A percentile compares a stretch with the other conserved stretches of the same genome.
Conservation (phyloP, 2,888 invertebrate genomes). For the Rambutsinella grinnellia region DNA sequence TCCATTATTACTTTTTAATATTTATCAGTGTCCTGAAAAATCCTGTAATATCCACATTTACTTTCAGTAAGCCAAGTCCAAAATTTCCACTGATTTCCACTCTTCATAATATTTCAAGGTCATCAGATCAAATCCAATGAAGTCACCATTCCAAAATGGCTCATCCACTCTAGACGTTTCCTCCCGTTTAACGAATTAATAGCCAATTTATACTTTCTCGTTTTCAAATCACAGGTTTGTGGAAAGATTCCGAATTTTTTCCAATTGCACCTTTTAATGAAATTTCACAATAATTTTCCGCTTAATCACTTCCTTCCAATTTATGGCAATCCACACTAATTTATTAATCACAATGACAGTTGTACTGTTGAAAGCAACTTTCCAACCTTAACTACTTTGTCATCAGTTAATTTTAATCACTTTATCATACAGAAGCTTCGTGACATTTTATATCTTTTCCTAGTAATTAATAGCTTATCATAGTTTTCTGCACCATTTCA, state of each 20-base stretch:
- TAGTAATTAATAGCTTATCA: not conserved
- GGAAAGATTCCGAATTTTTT: conserved; percentile 22
- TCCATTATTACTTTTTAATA: too few relatives aligned
- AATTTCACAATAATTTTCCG: not conserved
- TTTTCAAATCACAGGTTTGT: conserved; percentile 28
- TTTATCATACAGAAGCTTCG: too few relatives aligned
- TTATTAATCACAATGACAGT: not conserved
- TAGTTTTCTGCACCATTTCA: not conserved
- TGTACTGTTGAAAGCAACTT: not conserved
- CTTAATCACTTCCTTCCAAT: not conserved
- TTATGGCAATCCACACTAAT: not conserved
- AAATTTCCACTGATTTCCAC: too few relatives aligned
- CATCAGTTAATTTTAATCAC: not conserved
- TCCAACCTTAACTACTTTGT: not conserved
- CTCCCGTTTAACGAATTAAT: too few relatives aligned
- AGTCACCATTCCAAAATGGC: too few relatives aligned
- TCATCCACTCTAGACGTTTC: too few relatives aligned
- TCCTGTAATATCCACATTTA: too few relatives aligned
- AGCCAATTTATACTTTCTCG: conserved; percentile 30
- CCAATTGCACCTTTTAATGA: conserved; percentile 3
- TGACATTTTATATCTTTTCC: too few relatives aligned
- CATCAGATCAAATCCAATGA: too few relatives aligned
- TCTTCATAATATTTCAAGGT: too few relatives aligned
- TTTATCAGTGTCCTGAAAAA: too few relatives aligned
- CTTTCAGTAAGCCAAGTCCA: too few relatives aligned